Percentiles rank a stretch among this genome's conserved stretches.
Conservation (phyloP, 2,113 vertebrate species). For the Meleagris gallopavo region DNA sequence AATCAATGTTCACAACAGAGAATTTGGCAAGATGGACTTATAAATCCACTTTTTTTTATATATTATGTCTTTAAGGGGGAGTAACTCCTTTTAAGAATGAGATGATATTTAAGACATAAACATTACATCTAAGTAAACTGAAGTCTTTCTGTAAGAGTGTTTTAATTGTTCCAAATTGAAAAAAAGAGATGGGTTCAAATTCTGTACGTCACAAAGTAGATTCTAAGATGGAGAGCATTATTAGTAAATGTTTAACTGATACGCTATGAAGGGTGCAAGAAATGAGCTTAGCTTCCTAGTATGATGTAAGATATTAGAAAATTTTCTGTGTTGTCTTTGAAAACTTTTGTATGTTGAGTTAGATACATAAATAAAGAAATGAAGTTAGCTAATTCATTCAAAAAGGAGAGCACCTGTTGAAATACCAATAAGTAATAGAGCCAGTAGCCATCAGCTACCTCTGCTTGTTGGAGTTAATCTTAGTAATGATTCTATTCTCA, state of each 20-base stretch:
- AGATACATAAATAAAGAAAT: neutral
- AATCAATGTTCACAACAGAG: slow-evolving; percentile 21
- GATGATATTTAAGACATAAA: slow-evolving; percentile 17
- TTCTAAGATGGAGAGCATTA: neutral
- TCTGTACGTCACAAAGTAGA: neutral
- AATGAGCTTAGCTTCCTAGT: neutral
- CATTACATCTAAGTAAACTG: neutral
- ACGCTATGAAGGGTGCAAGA: neutral
- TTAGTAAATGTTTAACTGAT: neutral
- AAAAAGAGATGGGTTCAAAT: neutral
- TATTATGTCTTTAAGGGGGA: neutral
- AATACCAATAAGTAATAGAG: neutral
- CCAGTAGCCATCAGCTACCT: neutral
- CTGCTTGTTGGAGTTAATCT: neutral
- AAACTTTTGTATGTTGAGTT: neutral
- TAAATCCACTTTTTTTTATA: neutral
- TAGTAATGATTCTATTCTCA: neutral
- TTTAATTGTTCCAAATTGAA: neutral
- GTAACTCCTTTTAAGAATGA: slow-evolving; percentile 37
- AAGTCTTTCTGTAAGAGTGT: neutral
- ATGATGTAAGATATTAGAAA: neutral
- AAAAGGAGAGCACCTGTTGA: neutral
- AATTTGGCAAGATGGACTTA: slow-evolving; percentile 16
- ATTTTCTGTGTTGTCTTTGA: neutral
- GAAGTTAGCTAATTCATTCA: neutral